These are phyloP conservation scores for Urocolius indicus DNA, from an alignment of 2,113 vertebrate genomes.

Conservation along the genomic window DNA sequence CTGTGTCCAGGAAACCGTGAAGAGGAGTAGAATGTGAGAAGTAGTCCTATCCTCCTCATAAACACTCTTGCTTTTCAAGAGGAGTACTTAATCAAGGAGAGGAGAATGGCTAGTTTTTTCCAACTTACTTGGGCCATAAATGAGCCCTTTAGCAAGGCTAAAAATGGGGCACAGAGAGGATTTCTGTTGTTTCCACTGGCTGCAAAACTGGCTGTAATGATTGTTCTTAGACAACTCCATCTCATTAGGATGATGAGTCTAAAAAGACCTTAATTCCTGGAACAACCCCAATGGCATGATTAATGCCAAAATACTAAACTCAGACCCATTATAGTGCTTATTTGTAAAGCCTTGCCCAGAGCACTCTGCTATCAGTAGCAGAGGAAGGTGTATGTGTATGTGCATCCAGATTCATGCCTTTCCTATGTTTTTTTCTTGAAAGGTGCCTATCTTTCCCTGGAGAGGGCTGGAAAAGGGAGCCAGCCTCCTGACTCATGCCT, in stretches of 20 bases:
- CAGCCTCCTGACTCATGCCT: not conserved
- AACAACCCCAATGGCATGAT: not conserved
- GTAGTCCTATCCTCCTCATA: not conserved
- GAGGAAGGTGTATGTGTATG: accelerated
- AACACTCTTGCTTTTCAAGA: not conserved
- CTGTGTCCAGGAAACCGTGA: not conserved
- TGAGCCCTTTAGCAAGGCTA: not conserved
- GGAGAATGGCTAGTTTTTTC: not conserved
- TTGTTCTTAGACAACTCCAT: not conserved
- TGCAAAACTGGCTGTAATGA: not conserved
- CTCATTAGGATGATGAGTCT: not conserved
- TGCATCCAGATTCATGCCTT: not conserved
- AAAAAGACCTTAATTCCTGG: not conserved
- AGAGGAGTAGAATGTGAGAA: not conserved
- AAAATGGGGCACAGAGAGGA: not conserved
- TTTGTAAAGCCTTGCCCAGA: not conserved
- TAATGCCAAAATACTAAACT: not conserved
- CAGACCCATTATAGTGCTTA: not conserved
- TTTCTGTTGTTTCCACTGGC: not conserved
- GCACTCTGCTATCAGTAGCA: accelerated
- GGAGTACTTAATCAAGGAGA: not conserved
- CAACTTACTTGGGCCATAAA: not conserved
- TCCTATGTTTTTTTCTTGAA: not conserved
- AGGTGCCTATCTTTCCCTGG: not conserved
- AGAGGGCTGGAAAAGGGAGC: not conserved